Evolutionary conservation across 2,888 invertebrate species (phyloP).

Genomic region (Octodonta nipae): DNA sequence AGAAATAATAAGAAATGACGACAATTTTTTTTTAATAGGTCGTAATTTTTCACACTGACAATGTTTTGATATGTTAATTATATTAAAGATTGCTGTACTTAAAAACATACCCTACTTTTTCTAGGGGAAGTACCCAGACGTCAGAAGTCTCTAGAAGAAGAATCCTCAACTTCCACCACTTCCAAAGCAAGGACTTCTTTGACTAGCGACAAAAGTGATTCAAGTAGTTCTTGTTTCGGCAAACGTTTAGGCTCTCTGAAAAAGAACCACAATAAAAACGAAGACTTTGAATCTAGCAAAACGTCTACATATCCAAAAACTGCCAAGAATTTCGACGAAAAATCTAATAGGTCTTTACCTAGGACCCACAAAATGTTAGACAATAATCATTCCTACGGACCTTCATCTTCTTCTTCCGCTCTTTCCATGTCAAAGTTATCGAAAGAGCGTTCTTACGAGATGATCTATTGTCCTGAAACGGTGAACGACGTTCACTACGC

Average conservation of each 20-base stretch:
- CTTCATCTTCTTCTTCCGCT: too few species aligned
- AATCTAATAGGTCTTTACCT: slow-evolving; percentile 30
- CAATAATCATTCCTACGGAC: slow-evolving; percentile 2
- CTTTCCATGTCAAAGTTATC: slow-evolving; percentile 3
- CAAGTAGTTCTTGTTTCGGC: slow-evolving; percentile 32
- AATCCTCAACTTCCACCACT: slow-evolving; percentile 6
- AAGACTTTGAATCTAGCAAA: slow-evolving; percentile 20
- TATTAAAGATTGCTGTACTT: too few species aligned
- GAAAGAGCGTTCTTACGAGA: slow-evolving; percentile 27
- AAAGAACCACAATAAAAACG: slow-evolving; percentile 22
- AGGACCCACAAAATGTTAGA: slow-evolving; percentile 27
- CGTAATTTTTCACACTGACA: too few species aligned
- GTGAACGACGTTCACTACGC: slow-evolving; percentile 32
- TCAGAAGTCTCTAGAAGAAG: slow-evolving; percentile 18
- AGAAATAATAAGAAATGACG: too few species aligned
- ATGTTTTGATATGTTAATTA: too few species aligned
- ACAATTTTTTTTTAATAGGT: too few species aligned
- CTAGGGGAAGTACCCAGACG: slow-evolving; percentile 31
- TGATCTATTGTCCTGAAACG: slow-evolving; percentile 33
- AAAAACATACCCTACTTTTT: too few species aligned
- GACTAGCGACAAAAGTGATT: slow-evolving; percentile 16
- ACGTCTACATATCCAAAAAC: slow-evolving; percentile 29
- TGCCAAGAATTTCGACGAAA: slow-evolving; percentile 22
- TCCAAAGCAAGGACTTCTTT: slow-evolving; percentile 20
- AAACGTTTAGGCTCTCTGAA: slow-evolving; percentile 31